Evolutionary conservation across 1,140 invertebrate species (phyloP).

Genomic region (Achatina immaculata): DNA sequence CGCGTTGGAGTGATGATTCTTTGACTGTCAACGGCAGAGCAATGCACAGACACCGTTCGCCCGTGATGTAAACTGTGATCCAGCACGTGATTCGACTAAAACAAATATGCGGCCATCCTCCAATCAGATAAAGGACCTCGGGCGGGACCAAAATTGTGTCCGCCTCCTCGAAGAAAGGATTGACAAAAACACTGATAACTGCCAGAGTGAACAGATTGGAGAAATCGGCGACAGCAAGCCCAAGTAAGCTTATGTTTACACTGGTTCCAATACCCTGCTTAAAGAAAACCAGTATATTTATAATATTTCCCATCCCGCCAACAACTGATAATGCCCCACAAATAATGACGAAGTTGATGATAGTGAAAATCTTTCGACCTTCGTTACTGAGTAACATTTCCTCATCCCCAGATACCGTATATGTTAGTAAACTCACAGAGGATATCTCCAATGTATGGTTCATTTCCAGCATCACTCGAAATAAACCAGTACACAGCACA

Average conservation of each 20-base stretch:
- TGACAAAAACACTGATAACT: neutral
- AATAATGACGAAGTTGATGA: neutral
- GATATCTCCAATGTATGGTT: no score
- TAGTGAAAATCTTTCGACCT: neutral
- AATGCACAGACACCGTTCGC: constrained; percentile 5
- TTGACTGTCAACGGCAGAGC: constrained; percentile 6
- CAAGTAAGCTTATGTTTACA: constrained; percentile 16
- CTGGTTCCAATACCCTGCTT: neutral
- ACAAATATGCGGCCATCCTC: constrained; percentile 1
- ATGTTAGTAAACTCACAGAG: no score
- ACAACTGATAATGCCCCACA: neutral
- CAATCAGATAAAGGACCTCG: neutral
- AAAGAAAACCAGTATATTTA: neutral
- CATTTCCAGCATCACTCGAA: no score
- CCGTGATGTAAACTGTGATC: constrained; percentile 21
- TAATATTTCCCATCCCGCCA: neutral
- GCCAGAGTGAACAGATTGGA: neutral
- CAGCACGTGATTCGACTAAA: constrained; percentile 8
- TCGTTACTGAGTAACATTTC: neutral
- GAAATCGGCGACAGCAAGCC: neutral
- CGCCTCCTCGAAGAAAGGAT: constrained; percentile 1
- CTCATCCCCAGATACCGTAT: no score
- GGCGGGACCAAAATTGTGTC: neutral
- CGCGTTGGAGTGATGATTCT: neutral
- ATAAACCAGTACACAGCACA: no score